Conservation (phyloP, 2,888 invertebrate species). For the Mesoligia furuncula region DNA sequence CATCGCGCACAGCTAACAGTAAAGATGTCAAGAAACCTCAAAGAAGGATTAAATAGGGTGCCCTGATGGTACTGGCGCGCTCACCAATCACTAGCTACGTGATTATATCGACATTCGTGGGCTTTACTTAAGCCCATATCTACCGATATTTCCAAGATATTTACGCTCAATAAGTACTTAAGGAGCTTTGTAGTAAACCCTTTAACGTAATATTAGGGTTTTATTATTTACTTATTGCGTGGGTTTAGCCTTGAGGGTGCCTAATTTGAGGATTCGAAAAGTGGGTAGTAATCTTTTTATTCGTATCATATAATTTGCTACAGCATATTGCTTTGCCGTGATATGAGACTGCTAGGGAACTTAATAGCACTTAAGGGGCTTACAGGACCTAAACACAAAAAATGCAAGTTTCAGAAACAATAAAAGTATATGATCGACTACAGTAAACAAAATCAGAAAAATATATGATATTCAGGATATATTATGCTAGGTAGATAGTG, state of each 20-base stretch:
- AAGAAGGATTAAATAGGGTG: constrained; percentile 50
- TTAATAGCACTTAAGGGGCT: background rate
- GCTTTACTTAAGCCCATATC: constrained; percentile 54
- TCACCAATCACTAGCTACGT: constrained; percentile 51
- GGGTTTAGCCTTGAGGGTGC: constrained; percentile 35
- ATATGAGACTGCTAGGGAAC: background rate
- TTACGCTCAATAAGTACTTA: constrained; percentile 54
- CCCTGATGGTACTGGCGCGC: constrained; percentile 39
- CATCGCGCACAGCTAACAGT: too few relatives aligned
- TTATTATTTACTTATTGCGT: constrained; percentile 53
- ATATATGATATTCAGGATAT: too few relatives aligned
- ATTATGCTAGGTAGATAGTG: too few relatives aligned
- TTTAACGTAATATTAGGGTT: constrained; percentile 50
- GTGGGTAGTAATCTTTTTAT: constrained; percentile 51
- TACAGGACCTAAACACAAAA: too few relatives aligned
- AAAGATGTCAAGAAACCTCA: constrained; percentile 61
- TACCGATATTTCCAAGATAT: constrained; percentile 57
- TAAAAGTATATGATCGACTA: too few relatives aligned
- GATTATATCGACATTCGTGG: constrained; percentile 47
- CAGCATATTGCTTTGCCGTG: constrained; percentile 21
- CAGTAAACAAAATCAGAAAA: too few relatives aligned
- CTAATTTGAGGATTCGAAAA: constrained; percentile 49
- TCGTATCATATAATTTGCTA: constrained; percentile 27
- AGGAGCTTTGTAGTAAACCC: constrained; percentile 51
- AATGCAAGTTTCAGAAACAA: too few relatives aligned